A percentile compares a stretch with the other conserved stretches of the same genome.
Evolutionary conservation across 2,113 vertebrate species (phyloP).

Genomic region (Cyprinodon variegatus): DNA sequence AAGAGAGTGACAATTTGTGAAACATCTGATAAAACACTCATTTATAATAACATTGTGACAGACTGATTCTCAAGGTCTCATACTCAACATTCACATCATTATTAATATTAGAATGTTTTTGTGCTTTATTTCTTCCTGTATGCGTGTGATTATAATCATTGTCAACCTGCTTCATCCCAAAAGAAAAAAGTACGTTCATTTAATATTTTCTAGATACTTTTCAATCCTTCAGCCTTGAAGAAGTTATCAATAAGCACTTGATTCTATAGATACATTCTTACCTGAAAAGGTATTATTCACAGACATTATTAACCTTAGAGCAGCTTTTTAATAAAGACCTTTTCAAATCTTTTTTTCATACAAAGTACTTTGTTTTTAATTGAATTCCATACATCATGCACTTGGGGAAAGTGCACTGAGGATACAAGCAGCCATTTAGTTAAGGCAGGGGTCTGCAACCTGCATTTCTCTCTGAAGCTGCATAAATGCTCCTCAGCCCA

Average conservation of each 20-base stretch:
- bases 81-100: slow-evolving; percentile 3
- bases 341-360: too few species aligned
- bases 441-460: too few species aligned
- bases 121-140: slow-evolving; percentile 2
- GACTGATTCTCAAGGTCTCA: slow-evolving; percentile 24
- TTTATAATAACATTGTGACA: slow-evolving; percentile 27
- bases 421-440: too few species aligned
- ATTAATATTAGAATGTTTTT: slow-evolving; percentile 7
- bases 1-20: slow-evolving; percentile 40
- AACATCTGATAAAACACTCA: slow-evolving; percentile 52
- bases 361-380: too few species aligned
- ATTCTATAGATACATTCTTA: not conserved
- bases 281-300: not conserved
- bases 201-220: not conserved
- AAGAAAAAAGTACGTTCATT: slow-evolving; percentile 1
- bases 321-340: too few species aligned
- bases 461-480: too few species aligned
- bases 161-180: slow-evolving; percentile 8
- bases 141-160: slow-evolving; percentile 17
- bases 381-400: too few species aligned
- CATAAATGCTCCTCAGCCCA: too few species aligned
- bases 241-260: too few species aligned
- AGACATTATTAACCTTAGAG: too few species aligned
- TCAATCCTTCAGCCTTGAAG: not conserved
- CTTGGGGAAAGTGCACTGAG: too few species aligned